Conservation (phyloP, 2,113 vertebrate genomes). For the Cyrtonyx montezumae region DNA sequence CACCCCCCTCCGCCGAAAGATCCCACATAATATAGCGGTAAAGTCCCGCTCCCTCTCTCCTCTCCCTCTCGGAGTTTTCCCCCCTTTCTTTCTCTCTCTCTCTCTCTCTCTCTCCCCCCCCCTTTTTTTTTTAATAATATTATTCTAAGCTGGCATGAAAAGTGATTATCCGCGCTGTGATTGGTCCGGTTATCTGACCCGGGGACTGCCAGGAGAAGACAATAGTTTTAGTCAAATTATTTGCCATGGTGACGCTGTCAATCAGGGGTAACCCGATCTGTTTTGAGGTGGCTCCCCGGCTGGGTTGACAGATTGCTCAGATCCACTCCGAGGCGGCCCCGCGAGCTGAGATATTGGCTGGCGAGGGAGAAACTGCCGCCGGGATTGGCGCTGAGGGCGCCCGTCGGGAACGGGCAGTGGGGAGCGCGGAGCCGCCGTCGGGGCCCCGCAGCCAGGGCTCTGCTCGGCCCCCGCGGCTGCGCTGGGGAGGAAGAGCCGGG, state of each 20-base stretch:
- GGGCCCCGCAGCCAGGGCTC: not conserved
- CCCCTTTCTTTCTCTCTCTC: not conserved
- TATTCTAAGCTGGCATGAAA: constrained; percentile 98
- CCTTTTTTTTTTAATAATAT: constrained; percentile 92
- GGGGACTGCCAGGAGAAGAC: constrained; percentile 96
- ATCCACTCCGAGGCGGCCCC: constrained; percentile 82
- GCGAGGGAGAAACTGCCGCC: constrained; percentile 75
- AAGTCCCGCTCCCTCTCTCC: constrained; percentile 64
- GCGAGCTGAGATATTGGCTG: constrained; percentile 81
- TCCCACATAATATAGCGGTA: constrained; percentile 82
- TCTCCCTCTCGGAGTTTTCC: not conserved
- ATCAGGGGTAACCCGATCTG: constrained; percentile 95
- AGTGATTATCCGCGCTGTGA: constrained; percentile 95
- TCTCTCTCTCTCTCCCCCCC: not conserved
- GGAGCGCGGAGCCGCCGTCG: not conserved
- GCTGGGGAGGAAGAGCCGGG: too few relatives aligned
- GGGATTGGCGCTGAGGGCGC: constrained; percentile 88
- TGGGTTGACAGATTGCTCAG: constrained; percentile 87
- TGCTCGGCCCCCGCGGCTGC: not conserved
- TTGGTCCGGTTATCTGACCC: constrained; percentile 99
- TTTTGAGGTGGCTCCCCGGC: constrained; percentile 93
- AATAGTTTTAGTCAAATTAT: constrained; percentile 99
- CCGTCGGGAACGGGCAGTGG: constrained; percentile 23
- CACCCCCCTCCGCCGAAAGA: constrained; percentile 40
- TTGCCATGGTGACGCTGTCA: constrained; percentile 99